Conservation (phyloP, 2,888 invertebrate genomes). For the Allolobophora icterica region DNA sequence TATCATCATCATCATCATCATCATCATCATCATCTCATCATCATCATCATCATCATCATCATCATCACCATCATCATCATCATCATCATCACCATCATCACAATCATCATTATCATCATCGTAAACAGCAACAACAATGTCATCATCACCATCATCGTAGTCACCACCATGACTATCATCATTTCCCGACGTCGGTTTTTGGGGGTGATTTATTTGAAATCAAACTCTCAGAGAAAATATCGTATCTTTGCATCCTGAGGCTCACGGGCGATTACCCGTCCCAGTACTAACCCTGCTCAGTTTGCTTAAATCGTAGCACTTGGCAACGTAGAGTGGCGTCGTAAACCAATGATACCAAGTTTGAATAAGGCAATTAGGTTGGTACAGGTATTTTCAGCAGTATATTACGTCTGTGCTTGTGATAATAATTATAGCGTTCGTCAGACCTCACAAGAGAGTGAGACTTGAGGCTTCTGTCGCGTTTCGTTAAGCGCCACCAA, state of each 20-base stretch:
- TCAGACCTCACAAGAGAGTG: background rate
- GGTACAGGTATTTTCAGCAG: background rate
- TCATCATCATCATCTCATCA: slow-evolving; percentile 22
- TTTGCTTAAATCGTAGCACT: background rate
- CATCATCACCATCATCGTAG: background rate
- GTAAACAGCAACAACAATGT: background rate
- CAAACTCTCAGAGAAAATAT: too few species aligned
- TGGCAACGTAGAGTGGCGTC: background rate
- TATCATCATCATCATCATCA: slow-evolving; percentile 37
- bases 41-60: background rate
- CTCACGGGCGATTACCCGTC: too few species aligned
- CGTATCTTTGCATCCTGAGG: too few species aligned
- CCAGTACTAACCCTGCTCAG: too few species aligned
- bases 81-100: background rate
- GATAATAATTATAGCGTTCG: background rate
- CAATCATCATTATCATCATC: slow-evolving; percentile 36
- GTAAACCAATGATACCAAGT: background rate
- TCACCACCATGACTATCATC: slow-evolving; percentile 26
- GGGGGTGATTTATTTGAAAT: too few species aligned
- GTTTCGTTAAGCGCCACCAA: background rate
- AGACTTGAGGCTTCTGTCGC: background rate
- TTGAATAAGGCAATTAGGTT: background rate
- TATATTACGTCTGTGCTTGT: background rate
- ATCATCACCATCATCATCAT: background rate
- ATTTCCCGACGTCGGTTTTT: background rate